Base-by-base conservation (phyloP, 2,797 vertebrate species). In the Clamator glandarius region DNA sequence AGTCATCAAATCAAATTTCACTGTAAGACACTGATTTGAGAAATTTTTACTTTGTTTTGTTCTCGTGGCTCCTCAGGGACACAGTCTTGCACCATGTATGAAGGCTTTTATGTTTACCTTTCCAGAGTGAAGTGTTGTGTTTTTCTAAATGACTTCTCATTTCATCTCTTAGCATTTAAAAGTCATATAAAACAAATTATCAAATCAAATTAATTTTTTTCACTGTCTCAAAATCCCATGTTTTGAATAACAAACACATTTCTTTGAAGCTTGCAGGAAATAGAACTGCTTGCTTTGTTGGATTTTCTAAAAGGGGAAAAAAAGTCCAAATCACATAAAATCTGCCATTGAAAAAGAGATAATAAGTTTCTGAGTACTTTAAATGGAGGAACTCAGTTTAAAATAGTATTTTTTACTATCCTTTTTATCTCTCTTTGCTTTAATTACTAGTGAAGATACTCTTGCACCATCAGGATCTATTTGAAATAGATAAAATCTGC, bases 41-140 rank as follows among this genome's bases (percentile, higher is more conserved):
- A 31, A 16, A 6, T 77, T 69, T 76, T 79, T 48, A 12, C 36
- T 82, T 41, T 18, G 26, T 26, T 9, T 12, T 28, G 2, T 57
- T 6, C 15, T 12, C 7, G 0, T 12, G 35, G 29, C 15, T 82
- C 41, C 31, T 62, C 52, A 50, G 44, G 29, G 52, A 35, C 24
- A 41, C 7, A 55, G 64, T 11, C 35, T 66, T 67, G 29, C 28
- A 14, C 26, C 0, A 0, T 2, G 2, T 54, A 64, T 14, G 1
- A 48, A 69, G 24, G 2, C 4, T 69, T 87, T 35, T 46, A 10
- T 3, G 62, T 68, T 51, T 52, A 20, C 41, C 21, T 82, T 78
- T 73, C 59, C 19, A 6, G 55, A 58, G 23, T n/a, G 31, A 74
- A 68, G 10, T 24, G 46, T 24, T 75, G 12, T 61, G 9, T 35